These are phyloP conservation scores for Scomber japonicus DNA, from an alignment of 2,113 vertebrate genomes.

Conservation along the genomic window DNA sequence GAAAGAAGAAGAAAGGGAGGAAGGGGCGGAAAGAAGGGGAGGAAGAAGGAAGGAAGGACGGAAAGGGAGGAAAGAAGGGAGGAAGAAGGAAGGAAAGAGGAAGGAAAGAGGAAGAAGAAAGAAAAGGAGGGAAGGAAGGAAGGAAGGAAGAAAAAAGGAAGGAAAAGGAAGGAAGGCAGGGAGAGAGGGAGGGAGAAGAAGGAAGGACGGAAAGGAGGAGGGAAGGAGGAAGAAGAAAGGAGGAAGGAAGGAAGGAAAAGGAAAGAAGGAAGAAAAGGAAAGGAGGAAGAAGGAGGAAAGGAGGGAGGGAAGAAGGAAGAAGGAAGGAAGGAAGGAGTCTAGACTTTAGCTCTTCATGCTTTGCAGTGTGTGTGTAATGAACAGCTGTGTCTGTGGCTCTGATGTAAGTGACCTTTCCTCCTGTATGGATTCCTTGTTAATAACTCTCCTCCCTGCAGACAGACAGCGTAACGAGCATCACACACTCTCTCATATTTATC, in stretches of 20 bases:
- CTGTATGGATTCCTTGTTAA: conserved; percentile 6
- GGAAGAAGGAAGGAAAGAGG: no score
- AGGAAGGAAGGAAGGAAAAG: no score
- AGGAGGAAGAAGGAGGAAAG: rapidly evolving
- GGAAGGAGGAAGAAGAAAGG: no score
- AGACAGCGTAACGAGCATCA: not conserved
- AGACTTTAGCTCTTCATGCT: not conserved
- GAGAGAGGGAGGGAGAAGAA: no score
- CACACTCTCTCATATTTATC: conserved; percentile 9
- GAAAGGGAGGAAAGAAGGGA: no score
- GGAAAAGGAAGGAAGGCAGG: no score
- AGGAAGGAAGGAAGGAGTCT: not conserved
- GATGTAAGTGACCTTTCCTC: conserved; percentile 16
- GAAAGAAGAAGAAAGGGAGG: rapidly evolving
- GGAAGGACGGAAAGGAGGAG: no score
- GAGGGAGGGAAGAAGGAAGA: no score
- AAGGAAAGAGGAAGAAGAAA: rapidly evolving
- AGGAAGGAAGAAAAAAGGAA: no score
- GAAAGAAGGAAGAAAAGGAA: no score
- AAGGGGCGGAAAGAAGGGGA: rapidly evolving
- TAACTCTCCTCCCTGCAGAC: conserved; percentile 18
- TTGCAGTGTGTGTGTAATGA: conserved; percentile 15
- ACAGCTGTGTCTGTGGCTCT: not conserved
- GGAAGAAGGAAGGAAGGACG: rapidly evolving
- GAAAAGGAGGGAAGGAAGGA: no score